phyloP scores from a whole-genome alignment of 2,888 invertebrate genomes.

The Leptinotarsa tumamoca region DNA sequence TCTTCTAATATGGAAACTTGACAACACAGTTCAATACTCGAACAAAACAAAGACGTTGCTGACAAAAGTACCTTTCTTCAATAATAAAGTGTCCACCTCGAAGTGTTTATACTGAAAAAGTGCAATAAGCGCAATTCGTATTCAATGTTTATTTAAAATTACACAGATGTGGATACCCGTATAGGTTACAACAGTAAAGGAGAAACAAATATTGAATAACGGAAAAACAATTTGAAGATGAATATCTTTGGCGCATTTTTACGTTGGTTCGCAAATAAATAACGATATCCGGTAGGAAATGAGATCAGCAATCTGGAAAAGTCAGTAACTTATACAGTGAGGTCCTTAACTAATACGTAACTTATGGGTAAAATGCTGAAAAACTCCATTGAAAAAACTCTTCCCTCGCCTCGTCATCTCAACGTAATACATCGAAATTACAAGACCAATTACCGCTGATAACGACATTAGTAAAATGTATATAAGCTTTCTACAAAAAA shows the following conservation, averaged over 20 bases:
- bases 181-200: background rate
- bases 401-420: no score
- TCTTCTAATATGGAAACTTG: background rate
- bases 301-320: no score
- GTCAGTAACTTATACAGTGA: no score
- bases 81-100: background rate
- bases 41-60: background rate
- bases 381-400: no score
- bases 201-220: background rate
- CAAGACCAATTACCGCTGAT: no score
- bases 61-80: background rate
- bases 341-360: background rate
- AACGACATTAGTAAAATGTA: no score
- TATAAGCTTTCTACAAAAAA: no score
- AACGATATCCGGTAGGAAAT: background rate
- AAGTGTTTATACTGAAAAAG: slow-evolving; percentile 6
- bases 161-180: background rate
- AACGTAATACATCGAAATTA: no score
- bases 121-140: background rate
- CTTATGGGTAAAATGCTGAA: no score
- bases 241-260: background rate
- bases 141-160: background rate
- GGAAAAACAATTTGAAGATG: no score
- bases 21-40: background rate
- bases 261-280: background rate